Evolutionary conservation across 1,140 invertebrate species (phyloP).

Genomic region (Tribolium castaneum): DNA sequence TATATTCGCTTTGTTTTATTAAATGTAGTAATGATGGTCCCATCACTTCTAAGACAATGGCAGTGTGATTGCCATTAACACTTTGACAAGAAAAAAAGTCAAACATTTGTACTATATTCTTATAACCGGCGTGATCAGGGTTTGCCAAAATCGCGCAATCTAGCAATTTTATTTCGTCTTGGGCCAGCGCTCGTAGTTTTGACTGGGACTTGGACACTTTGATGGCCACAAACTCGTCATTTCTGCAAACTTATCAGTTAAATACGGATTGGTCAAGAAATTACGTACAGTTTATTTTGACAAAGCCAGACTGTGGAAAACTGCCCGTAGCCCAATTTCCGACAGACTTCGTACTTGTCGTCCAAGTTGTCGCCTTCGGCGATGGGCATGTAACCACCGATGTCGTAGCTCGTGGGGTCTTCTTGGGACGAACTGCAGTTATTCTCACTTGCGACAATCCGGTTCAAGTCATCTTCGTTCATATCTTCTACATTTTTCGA

Average conservation of each 20-base stretch:
- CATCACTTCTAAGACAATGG: constrained; percentile 99
- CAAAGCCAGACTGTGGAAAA: constrained; percentile 99
- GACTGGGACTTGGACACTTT: constrained; percentile 98
- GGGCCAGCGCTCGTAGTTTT: constrained; percentile 96
- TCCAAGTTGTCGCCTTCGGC: constrained; percentile 94
- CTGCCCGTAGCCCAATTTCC: constrained; percentile 98
- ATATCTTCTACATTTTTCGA: constrained; percentile 54
- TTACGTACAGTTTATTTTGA: constrained; percentile 84
- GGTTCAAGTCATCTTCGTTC: constrained; percentile 54
- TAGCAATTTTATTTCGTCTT: constrained; percentile 98
- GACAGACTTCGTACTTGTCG: constrained; percentile 91
- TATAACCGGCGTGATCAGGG: constrained; percentile 85
- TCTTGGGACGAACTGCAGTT: constrained; percentile 73
- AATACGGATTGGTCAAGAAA: background rate
- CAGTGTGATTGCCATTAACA: constrained; percentile 94
- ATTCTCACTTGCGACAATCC: constrained; percentile 56
- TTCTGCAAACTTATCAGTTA: constrained; percentile 48
- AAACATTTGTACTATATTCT: constrained; percentile 95
- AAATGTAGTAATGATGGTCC: constrained; percentile 97
- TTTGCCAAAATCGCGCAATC: constrained; percentile 92
- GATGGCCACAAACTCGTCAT: constrained; percentile 92
- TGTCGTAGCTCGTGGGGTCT: constrained; percentile 91
- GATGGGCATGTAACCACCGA: constrained; percentile 97
- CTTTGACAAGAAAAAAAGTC: constrained; percentile 98
- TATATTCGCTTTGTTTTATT: constrained; percentile 97